Evolutionary conservation across 2,888 invertebrate species (phyloP).

Genomic region (Drosophila cognata): DNA sequence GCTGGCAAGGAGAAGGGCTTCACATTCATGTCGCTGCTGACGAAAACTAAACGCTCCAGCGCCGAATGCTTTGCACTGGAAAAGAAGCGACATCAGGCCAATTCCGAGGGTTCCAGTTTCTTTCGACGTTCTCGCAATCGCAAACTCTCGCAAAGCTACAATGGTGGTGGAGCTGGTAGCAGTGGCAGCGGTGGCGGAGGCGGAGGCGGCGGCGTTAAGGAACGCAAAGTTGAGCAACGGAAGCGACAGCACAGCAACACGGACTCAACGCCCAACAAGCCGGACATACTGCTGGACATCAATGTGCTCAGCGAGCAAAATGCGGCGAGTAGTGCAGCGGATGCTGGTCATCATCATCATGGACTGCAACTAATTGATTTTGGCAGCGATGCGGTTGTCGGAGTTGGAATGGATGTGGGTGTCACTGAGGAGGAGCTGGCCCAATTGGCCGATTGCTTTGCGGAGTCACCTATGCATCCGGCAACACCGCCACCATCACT

Average conservation of each 20-base stretch:
- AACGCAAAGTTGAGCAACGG: conserved; percentile 74
- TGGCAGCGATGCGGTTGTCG: conserved; percentile 55
- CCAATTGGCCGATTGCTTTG: conserved; percentile 73
- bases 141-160: conserved; percentile 84
- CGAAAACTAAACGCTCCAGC: conserved; percentile 84
- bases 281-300: conserved; percentile 84
- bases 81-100: conserved; percentile 80
- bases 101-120: conserved; percentile 80
- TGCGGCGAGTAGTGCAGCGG: conserved; percentile 39
- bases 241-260: conserved; percentile 83
- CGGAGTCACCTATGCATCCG: conserved; percentile 77
- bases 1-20: conserved; percentile 81
- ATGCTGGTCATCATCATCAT: conserved; percentile 26
- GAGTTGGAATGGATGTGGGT: conserved; percentile 19
- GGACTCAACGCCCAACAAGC: conserved; percentile 82
- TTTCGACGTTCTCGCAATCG: conserved; percentile 83
- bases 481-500: conserved; percentile 83
- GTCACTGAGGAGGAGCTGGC: conserved; percentile 71
- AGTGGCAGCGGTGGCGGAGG: conserved; percentile 76
- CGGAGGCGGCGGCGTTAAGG: conserved; percentile 76
- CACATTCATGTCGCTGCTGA: conserved; percentile 81
- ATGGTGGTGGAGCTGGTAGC: conserved; percentile 75
- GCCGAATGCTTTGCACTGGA: conserved; percentile 84
- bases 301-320: conserved; percentile 82
- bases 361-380: conserved; percentile 79